Evolutionary conservation across 2,888 invertebrate genomes (phyloP).

Genomic region (Nomada fabriciana): DNA sequence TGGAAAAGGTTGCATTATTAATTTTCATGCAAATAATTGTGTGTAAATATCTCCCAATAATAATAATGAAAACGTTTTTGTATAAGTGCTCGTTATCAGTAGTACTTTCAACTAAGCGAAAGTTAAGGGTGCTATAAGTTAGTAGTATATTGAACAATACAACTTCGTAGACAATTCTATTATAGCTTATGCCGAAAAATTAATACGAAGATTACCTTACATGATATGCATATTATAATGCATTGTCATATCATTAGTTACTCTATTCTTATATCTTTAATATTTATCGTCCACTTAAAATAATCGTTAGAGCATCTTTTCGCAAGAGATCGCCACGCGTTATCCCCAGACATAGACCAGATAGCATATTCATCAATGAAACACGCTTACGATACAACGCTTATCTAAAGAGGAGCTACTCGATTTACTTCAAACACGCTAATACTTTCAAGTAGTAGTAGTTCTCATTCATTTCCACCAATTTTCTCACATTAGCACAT

Average conservation of each 20-base stretch:
- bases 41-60: not conserved
- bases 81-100: too few relatives aligned
- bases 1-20: too few relatives aligned
- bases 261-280: not conserved
- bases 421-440: conserved; percentile 22
- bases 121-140: too few relatives aligned
- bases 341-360: not conserved
- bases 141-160: too few relatives aligned
- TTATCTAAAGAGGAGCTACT: conserved; percentile 1
- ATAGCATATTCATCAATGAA: conserved; percentile 20
- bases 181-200: not conserved
- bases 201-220: not conserved
- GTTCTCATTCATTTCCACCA: not conserved
- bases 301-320: not conserved
- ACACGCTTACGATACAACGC: conserved; percentile 9
- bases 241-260: not conserved
- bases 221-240: not conserved
- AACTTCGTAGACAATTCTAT: too few relatives aligned
- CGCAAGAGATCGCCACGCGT: not conserved
- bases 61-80: too few relatives aligned
- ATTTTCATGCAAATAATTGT: too few relatives aligned
- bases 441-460: conserved; percentile 1
- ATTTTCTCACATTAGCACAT: conserved; percentile 6
- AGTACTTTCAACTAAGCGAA: too few relatives aligned
- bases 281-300: not conserved